Base-by-base conservation (phyloP, 2,797 vertebrate genomes). In the Hylomyscus alleni region DNA sequence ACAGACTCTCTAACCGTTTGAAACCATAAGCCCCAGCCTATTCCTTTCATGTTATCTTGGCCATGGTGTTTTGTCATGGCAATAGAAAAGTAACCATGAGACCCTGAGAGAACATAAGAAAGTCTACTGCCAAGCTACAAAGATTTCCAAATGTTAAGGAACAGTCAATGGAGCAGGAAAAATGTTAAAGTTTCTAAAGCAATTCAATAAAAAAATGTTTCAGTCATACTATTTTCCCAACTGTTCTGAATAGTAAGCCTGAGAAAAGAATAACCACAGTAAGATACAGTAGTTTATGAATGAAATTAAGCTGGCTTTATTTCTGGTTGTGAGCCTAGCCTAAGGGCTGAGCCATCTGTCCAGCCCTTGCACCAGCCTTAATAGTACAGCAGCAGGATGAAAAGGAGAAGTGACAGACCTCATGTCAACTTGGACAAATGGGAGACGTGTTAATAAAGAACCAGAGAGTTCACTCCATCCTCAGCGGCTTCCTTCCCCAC, bases 181-280 rank as follows among this genome's bases (percentile, higher is more conserved):
- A 90, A 65, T 31, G 24, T 50, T 78, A 73, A 91, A 60, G 29
- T 44, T 85, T 44, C 75, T 2, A 92, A 37, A 34, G 44, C 40
- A 88, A 58, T 85, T 60, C 50, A 78, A 89, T 47, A 90, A 92
- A 93, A 91, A 91, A 81, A 22, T 17, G 60, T 60, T 88, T 94
- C 89, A 83, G 87, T 69, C 82, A 83, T 56, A 80, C 34, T 93
- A 37, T 73, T 50, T 93, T 87, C 76, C 50, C 60, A 90, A 96
- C 60, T 89, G 34, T 17, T 85, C 47, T 95, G 75, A 91, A 52
- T 44, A 54, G 95, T 83, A 93, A 90, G 52, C 22, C 44, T 92
- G 44, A 95, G 88, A 80, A 91, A 87, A 90, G 20, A 90, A 15
- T 69, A 65, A 44, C 37, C 40, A 44, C 72, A 58, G 19, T 15